phyloP scores from a whole-genome alignment of 2,888 invertebrate species.

The Tetragonisca angustula region DNA sequence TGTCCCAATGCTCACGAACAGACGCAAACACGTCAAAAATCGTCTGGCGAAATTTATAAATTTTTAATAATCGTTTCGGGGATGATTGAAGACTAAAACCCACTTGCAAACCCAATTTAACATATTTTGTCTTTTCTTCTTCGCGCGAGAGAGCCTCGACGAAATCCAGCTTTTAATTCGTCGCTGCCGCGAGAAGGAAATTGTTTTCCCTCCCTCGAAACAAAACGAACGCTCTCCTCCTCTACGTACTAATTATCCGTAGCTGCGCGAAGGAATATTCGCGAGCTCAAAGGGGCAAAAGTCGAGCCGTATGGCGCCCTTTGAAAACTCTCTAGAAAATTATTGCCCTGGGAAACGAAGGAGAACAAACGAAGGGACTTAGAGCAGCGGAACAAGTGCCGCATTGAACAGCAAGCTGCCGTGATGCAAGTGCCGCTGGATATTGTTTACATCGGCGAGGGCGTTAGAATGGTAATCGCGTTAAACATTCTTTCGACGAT shows the following conservation, averaged over 20 bases:
- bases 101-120: not conserved
- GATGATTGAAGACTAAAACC: not conserved
- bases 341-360: conserved; percentile 18
- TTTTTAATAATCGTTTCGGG: not conserved
- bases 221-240: conserved; percentile 7
- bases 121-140: not conserved
- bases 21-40: not conserved
- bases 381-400: conserved; percentile 35
- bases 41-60: not conserved
- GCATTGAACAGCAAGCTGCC: conserved; percentile 32
- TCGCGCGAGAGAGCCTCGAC: not conserved
- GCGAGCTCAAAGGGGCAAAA: conserved; percentile 27
- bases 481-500: not conserved
- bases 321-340: conserved; percentile 33
- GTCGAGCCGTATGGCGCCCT: conserved; percentile 5
- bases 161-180: conserved; percentile 39
- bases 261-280: not conserved
- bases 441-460: conserved; percentile 12
- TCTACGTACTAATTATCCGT: conserved; percentile 35
- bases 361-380: conserved; percentile 29
- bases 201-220: conserved; percentile 30
- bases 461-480: conserved; percentile 1
- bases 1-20: not conserved
- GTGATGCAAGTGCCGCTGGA: conserved; percentile 17
- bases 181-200: conserved; percentile 28